Evolutionary conservation across 2,888 invertebrate species (phyloP).

Genomic region (Epistrophella euchroma): DNA sequence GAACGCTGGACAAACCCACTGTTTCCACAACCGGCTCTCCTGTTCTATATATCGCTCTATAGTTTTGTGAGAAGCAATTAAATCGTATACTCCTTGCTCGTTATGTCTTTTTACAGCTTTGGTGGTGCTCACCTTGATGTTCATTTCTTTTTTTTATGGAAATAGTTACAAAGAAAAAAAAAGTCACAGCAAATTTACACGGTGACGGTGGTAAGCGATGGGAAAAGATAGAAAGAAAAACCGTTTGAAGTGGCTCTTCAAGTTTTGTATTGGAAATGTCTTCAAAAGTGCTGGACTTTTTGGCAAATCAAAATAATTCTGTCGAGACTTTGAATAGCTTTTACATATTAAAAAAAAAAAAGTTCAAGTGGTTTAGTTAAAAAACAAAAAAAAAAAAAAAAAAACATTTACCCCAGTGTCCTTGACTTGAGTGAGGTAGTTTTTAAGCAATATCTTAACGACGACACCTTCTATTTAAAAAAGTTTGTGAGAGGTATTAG

Average conservation of each 20-base stretch:
- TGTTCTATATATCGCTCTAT: neutral
- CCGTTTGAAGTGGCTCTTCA: constrained; percentile 43
- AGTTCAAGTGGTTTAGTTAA: constrained; percentile 10
- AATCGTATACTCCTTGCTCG: constrained; percentile 61
- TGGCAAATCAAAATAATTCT: constrained; percentile 19
- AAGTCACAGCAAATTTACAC: constrained; percentile 10
- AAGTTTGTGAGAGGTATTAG: neutral
- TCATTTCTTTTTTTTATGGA: constrained; percentile 39
- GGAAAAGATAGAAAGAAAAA: constrained; percentile 6
- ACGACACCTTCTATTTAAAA: neutral
- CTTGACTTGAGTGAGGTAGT: constrained; percentile 12
- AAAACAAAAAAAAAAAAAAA: too few species aligned
- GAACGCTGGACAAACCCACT: constrained; percentile 22
- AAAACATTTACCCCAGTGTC: neutral
- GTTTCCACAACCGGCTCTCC: neutral
- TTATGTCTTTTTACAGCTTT: constrained; percentile 44
- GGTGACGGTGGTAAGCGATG: constrained; percentile 42
- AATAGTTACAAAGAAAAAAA: constrained; percentile 42
- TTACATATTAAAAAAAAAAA: neutral
- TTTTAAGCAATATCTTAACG: constrained; percentile 2
- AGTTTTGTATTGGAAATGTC: constrained; percentile 36
- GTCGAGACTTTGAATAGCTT: neutral
- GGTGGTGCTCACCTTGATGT: constrained; percentile 49
- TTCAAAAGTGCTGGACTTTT: constrained; percentile 32
- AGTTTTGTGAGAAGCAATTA: constrained; percentile 68